Conservation (phyloP, 2,888 invertebrate species). For the Trichopoda pennipes region DNA sequence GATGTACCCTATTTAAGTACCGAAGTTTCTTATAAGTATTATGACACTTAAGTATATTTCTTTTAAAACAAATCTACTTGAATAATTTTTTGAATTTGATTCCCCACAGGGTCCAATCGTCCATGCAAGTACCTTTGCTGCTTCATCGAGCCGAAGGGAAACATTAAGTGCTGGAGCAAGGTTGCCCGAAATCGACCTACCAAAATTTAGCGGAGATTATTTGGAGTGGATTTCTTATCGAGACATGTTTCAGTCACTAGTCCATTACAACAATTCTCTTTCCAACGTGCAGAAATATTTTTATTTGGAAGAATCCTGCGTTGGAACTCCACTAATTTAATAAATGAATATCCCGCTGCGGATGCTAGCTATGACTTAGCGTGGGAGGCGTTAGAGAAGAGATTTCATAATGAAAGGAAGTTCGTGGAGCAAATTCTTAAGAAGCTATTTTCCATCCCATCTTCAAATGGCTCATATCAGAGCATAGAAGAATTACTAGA, state of each 20-base stretch:
- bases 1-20: constrained; percentile 31
- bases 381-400: no score
- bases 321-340: no score
- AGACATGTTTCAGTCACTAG: constrained; percentile 52
- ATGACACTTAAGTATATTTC: constrained; percentile 41
- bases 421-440: no score
- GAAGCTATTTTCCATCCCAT: no score
- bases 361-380: no score
- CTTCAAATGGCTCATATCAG: no score
- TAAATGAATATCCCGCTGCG: no score
- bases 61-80: constrained; percentile 43
- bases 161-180: constrained; percentile 35
- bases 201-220: constrained; percentile 55
- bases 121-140: constrained; percentile 53
- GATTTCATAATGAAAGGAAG: no score
- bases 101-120: constrained; percentile 34
- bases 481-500: no score
- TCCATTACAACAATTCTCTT: constrained; percentile 46
- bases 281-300: constrained; percentile 56
- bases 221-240: constrained; percentile 56
- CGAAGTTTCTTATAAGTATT: constrained; percentile 36
- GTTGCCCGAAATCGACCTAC: constrained; percentile 50
- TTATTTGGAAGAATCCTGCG: constrained; percentile 43
- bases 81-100: constrained; percentile 29
- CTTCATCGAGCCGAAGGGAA: constrained; percentile 32